Evolutionary conservation across 2,888 invertebrate genomes (phyloP), one percentile per base, ranked within the genome.

Genomic region (Chloroclysta siterata): DNA sequence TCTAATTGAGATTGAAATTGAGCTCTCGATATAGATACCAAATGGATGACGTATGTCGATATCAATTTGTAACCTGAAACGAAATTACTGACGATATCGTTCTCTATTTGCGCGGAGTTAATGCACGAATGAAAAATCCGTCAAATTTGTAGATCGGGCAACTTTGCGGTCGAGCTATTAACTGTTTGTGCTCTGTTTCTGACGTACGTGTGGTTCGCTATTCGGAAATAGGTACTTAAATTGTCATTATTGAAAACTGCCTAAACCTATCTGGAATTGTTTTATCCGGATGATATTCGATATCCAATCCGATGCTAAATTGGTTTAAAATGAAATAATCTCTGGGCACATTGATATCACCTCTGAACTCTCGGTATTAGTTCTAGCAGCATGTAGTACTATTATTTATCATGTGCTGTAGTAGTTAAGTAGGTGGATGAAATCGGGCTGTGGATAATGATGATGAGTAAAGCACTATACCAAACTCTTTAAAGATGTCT

Each of bases 121-220:
- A 64, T 60, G 58, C 36, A 57, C 52, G 51, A 44, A 54, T 63
- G 60, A 62, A 55, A 56, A 65, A 59, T 65, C 58, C 53, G 36
- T 33, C n/a, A 54, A 55, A 53, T 62, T 47, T 57, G 51, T 41
- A 14, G 63, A 55, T 61, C 46, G 39, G 53, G 50, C 54, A 62
- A 59, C 61, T 61, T 61, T 46, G 61, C 55, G 60, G 44, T 65
- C 42, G 48, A 33, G 28, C n/a, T n/a, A 46, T 60, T 44, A 64
- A 53, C 53, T 51, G 55, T 53, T 41, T n/a, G 55, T 39, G 39
- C 39, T 46, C 56, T 52, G 56, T 44, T 22, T 33, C 5, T 56
- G 56, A 56, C 51, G 47, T 22, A 39, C 41, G 46, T 61, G 46
- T 39, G 54, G 60, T 28, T 50, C 17, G 5, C 52, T 14, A 48